Evolutionary conservation across 2,888 invertebrate genomes (phyloP).

Genomic region (Lissocephala sabroskyi): DNA sequence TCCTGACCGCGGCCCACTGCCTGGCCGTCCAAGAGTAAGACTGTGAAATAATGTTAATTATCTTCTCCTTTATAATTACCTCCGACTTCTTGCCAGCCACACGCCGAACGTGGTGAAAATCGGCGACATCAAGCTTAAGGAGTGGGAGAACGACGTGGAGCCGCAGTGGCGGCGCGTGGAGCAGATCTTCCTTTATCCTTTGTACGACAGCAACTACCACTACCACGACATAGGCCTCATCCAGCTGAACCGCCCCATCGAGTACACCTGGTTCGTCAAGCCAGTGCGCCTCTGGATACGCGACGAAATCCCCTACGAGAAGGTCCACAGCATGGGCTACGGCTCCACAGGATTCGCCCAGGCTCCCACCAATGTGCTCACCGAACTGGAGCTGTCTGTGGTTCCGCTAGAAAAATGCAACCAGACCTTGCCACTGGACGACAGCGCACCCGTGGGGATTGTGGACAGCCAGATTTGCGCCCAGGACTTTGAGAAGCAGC

Average conservation of each 20-base stretch:
- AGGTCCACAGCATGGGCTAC: conserved; percentile 77
- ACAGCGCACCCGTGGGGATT: conserved; percentile 47
- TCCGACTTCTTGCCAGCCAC: conserved; percentile 11
- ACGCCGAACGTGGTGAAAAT: conserved; percentile 72
- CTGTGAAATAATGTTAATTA: background rate
- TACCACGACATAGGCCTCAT: conserved; percentile 77
- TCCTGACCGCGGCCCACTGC: conserved; percentile 67
- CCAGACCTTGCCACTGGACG: conserved; percentile 33
- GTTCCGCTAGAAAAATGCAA: conserved; percentile 48
- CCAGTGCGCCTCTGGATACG: conserved; percentile 76
- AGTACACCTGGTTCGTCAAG: conserved; percentile 64
- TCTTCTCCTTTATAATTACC: no score
- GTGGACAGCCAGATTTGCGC: conserved; percentile 62
- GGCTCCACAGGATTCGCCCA: conserved; percentile 74
- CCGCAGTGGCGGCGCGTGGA: conserved; percentile 67
- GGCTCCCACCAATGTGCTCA: conserved; percentile 57
- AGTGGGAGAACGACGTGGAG: conserved; percentile 66
- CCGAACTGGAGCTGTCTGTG: conserved; percentile 50
- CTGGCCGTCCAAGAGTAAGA: conserved; percentile 45
- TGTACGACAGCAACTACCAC: conserved; percentile 72
- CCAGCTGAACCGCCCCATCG: conserved; percentile 58
- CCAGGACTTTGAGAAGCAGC: conserved; percentile 48
- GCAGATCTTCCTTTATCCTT: conserved; percentile 72
- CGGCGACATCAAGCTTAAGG: conserved; percentile 73
- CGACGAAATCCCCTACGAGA: conserved; percentile 62